A percentile compares a stretch with the other conserved stretches of the same genome.
phyloP scores from a whole-genome alignment of 1,140 invertebrate species.

The Drosophila erecta region DNA sequence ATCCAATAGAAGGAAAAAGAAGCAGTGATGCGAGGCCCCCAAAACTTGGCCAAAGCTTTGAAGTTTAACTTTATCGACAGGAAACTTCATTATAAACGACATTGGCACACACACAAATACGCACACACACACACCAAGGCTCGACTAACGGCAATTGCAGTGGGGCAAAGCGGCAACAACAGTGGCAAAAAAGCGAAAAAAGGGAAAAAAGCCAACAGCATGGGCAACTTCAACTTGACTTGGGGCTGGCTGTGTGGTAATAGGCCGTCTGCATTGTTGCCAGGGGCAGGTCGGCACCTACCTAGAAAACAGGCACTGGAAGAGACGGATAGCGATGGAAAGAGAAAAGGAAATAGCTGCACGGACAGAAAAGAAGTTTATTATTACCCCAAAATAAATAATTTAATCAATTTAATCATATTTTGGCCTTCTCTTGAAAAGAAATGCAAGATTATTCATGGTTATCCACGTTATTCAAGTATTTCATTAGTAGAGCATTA shows the following conservation, averaged over 20 bases:
- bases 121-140: slow-evolving; percentile 36
- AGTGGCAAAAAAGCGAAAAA: slow-evolving; percentile 18
- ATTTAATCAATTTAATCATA: no score
- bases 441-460: no score
- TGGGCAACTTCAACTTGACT: slow-evolving; percentile 56
- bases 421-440: no score
- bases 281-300: slow-evolving; percentile 33
- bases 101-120: slow-evolving; percentile 59
- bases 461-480: no score
- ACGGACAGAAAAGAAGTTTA: background rate
- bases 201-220: slow-evolving; percentile 19
- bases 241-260: slow-evolving; percentile 55
- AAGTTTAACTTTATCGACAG: slow-evolving; percentile 78
- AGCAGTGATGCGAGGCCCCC: slow-evolving; percentile 19
- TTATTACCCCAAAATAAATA: background rate
- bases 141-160: slow-evolving; percentile 51
- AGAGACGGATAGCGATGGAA: background rate
- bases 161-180: slow-evolving; percentile 37
- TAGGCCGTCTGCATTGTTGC: slow-evolving; percentile 56
- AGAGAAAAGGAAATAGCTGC: background rate
- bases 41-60: slow-evolving; percentile 48
- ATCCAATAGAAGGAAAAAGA: slow-evolving; percentile 7
- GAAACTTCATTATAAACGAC: slow-evolving; percentile 83
- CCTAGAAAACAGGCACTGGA: slow-evolving; percentile 6
- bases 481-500: no score